Evolutionary conservation across 2,888 invertebrate species (phyloP).

Genomic region (Callosobruchus maculatus): DNA sequence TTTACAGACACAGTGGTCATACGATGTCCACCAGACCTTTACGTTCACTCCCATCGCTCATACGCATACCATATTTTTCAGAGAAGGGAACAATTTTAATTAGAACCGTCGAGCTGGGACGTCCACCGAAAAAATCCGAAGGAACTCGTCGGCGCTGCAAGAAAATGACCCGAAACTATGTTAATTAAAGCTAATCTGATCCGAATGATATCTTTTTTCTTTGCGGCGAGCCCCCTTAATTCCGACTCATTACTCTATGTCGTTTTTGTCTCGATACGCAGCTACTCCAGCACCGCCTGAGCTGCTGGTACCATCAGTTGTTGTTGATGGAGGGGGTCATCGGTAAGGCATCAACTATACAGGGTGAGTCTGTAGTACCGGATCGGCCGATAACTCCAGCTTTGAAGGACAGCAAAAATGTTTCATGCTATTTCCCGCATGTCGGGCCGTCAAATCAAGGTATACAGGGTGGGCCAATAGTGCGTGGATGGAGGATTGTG

Average conservation of each 20-base stretch:
- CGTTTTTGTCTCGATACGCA: slow-evolving; percentile 26
- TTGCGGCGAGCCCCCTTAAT: slow-evolving; percentile 31
- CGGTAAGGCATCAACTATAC: too few relatives aligned
- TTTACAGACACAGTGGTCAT: not conserved
- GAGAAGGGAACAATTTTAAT: not conserved
- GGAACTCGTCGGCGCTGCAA: slow-evolving; percentile 6
- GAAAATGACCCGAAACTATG: slow-evolving; percentile 28
- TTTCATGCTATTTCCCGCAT: too few relatives aligned
- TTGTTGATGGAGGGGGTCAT: not conserved
- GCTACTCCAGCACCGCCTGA: slow-evolving; percentile 19
- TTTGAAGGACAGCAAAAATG: too few relatives aligned
- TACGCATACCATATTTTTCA: not conserved
- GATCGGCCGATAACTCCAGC: too few relatives aligned
- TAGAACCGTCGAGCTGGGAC: not conserved
- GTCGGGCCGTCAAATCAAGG: too few relatives aligned
- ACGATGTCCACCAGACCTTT: not conserved
- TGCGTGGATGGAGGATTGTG: too few relatives aligned
- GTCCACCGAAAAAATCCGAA: not conserved
- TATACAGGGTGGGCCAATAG: too few relatives aligned
- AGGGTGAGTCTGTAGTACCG: too few relatives aligned
- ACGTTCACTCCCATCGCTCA: not conserved
- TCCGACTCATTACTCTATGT: slow-evolving; percentile 34
- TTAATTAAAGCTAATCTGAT: slow-evolving; percentile 39
- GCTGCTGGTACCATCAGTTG: not conserved
- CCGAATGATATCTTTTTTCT: slow-evolving; percentile 33